Conservation (phyloP, 2,113 vertebrate species). For the Brachypteracias leptosomus region DNA sequence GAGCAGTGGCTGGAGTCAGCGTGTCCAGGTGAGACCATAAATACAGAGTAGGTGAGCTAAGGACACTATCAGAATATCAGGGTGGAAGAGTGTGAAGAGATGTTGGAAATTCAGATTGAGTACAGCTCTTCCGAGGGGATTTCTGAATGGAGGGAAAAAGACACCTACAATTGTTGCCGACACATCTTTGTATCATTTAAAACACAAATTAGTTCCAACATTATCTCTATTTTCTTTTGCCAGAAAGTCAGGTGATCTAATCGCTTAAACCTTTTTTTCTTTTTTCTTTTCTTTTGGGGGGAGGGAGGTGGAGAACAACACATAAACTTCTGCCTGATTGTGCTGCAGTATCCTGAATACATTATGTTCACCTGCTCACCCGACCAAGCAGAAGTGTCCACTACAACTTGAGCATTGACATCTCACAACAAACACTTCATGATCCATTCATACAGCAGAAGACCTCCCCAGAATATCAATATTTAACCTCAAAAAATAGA, state of each 20-base stretch:
- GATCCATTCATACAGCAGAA: not conserved
- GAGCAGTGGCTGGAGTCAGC: not conserved
- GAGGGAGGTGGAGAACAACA: fast-evolving
- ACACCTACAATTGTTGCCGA: not conserved
- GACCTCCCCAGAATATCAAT: not conserved
- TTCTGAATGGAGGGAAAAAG: not conserved
- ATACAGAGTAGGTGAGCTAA: not conserved
- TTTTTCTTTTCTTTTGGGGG: not conserved
- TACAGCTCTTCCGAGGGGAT: not conserved
- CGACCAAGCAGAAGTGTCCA: not conserved
- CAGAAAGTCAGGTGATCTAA: not conserved
- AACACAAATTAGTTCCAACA: not conserved
- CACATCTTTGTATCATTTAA: not conserved
- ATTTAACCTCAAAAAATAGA: not conserved
- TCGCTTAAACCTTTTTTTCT: not conserved
- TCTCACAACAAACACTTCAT: not conserved
- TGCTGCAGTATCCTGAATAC: not conserved
- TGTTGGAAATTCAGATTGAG: not conserved
- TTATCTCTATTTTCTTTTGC: not conserved
- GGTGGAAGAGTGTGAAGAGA: not conserved
- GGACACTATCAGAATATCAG: not conserved
- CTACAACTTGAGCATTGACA: not conserved
- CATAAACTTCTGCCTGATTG: not conserved
- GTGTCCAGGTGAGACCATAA: not conserved
- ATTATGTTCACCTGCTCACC: not conserved